Evolutionary conservation across 2,113 vertebrate genomes (phyloP), one percentile per base, ranked within the genome.

Genomic region (Aspiorhynchus laticeps): DNA sequence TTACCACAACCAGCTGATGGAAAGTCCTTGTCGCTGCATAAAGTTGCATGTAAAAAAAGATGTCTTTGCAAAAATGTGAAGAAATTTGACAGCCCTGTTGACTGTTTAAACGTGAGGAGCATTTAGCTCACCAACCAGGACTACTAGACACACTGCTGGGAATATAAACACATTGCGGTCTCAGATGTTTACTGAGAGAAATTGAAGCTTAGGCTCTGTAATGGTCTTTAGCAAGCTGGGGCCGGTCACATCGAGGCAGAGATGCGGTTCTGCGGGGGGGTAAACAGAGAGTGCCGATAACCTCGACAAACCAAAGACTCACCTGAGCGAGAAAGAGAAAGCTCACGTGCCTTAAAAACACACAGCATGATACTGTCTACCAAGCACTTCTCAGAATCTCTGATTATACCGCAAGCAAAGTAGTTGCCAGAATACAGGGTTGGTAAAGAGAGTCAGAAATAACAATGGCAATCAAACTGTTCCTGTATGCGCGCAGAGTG

Each of bases 151-250:
- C 38, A 63, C 51, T 65, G 61, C 59, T 28, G 59, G 48, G 63
- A 63, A 76, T 81, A 77, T 76, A 88, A 88, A 78, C 69, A 71
- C 74, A 84, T 43, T 51, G 71, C 26, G 3, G 87, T 77, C 59
- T 86, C 77, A 51, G 87, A 61, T 88, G 83, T 88, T 88, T 87
- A 86, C 89, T 31, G 85, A 77, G 59, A 85, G 69, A 88, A 90
- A 90, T 90, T 86, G 78, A 79, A 88, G 81, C 38, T 65, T 71
- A 78, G 59, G 71, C 67, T 77, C 71, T 65, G 28, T 83, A 87
- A 88, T 88, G 71, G 69, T 33, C 78, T 87, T 83, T 53, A 73
- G 76, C 77, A 81, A 87, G 71, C 83, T 59, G 28, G 48, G 85
- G 46, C 71, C 33, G 36, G 74, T 86, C 76, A 51, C 36, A 77